phyloP scores from a whole-genome alignment of 2,113 vertebrate species.

The Acrocephalus arundinaceus region DNA sequence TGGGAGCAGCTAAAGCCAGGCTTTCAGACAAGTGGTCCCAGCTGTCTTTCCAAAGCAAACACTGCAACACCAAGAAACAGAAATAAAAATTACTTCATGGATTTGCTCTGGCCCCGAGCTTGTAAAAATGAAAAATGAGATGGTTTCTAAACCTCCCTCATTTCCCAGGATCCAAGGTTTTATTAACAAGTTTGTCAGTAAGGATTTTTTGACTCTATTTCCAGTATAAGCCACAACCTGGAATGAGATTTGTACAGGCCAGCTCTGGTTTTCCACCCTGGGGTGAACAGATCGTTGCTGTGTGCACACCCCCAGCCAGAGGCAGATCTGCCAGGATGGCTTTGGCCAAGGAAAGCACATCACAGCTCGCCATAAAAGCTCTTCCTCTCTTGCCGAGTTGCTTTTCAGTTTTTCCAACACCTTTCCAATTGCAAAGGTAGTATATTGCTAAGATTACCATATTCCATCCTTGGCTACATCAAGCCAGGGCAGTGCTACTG shows the following conservation, averaged over 20 bases:
- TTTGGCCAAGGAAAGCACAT: not conserved
- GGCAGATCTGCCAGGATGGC: not conserved
- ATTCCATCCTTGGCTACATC: not conserved
- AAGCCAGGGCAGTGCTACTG: not conserved
- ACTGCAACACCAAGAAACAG: not conserved
- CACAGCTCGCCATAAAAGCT: not conserved
- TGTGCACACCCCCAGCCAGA: not conserved
- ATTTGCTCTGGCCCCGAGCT: conserved; percentile 1
- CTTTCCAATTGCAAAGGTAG: not conserved
- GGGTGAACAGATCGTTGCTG: not conserved
- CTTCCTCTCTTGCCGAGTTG: rapidly evolving
- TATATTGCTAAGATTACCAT: not conserved
- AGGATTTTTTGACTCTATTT: not conserved
- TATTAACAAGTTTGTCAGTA: conserved; percentile 2
- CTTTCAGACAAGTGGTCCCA: not conserved
- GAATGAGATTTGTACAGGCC: not conserved
- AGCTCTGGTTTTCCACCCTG: not conserved
- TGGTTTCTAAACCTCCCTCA: not conserved
- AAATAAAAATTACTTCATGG: conserved; percentile 39
- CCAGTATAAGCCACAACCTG: not conserved
- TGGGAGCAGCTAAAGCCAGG: not conserved
- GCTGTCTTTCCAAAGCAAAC: not conserved
- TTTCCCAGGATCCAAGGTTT: conserved; percentile 2
- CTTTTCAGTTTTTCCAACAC: not conserved
- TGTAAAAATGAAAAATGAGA: conserved; percentile 21